Base-by-base conservation (phyloP, 2,888 invertebrate species). In the Digitonthophagus gazella region DNA sequence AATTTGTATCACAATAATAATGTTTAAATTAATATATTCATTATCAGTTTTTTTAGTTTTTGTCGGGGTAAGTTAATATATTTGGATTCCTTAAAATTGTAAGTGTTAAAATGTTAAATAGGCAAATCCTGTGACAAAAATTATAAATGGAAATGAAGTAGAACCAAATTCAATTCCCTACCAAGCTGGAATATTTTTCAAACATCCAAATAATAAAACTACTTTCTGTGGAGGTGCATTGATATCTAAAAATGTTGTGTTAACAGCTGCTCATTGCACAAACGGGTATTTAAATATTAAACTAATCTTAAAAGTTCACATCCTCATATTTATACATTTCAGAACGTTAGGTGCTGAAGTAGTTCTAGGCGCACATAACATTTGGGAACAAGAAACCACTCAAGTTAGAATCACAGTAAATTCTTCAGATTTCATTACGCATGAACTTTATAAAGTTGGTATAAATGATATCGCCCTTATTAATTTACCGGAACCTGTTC, bases 401-500 rank as follows among this genome's bases (percentile, higher is more conserved):
- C 80, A 80, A 74, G 28, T 70, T 58, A 67, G 73, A 22, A 55
- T 72, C 15, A 66, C n/a, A n/a, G n/a, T n/a, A n/a, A n/a, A n/a
- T n/a, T 65, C 71, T 15, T 72, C 73, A 1, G 71, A 74, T n/a
- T 71, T 74, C 65, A 69, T 57, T 15, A 65, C 69, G 18, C 74
- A 74, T 66, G 69, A 71, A 56, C 61, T 69, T 3, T 75, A 74
- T 71, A 19, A 78, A 0, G 28, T 69, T 1, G 77, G 75, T 8
- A 72, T 82, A 11, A 67, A 71, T 11, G 85, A 86, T 69, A 80
- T 86, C 66, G 84, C 85, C 2, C 68, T 86, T n/a, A 77, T 86
- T 54, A 78, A 78, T 61, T 73, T 86, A 70, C 81, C 83, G 5
- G 69, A 76, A 54, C 68, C 78, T 6, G 80, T 85, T 20, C 73